These are phyloP conservation scores for Trochalopteron elliotii DNA, from an alignment of 2,113 vertebrate species.

Conservation along the genomic window DNA sequence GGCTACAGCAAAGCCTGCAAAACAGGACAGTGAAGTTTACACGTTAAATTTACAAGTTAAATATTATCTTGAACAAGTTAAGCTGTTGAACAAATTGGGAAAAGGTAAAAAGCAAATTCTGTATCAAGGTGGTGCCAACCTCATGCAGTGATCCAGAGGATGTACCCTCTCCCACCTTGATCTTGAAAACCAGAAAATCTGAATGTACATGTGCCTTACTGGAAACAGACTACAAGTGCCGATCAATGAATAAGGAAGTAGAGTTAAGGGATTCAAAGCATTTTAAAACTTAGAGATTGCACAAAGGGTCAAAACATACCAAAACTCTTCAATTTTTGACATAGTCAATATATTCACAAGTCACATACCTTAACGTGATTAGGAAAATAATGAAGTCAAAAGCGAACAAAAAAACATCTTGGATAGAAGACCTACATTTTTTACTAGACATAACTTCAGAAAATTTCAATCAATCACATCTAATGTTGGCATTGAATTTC, in stretches of 20 bases:
- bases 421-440: not conserved
- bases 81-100: not conserved
- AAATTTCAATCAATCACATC: not conserved
- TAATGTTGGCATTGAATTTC: not conserved
- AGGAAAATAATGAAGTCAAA: not conserved
- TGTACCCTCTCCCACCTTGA: not conserved
- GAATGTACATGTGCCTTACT: not conserved
- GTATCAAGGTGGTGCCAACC: not conserved
- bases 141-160: not conserved
- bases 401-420: not conserved
- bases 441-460: not conserved
- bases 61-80: not conserved
- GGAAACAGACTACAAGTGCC: not conserved
- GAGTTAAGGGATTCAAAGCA: not conserved
- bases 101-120: not conserved
- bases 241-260: not conserved
- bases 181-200: not conserved
- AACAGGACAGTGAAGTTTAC: not conserved
- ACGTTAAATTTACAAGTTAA: not conserved
- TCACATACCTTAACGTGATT: not conserved
- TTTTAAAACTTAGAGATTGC: not conserved
- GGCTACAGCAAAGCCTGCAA: constrained; percentile 93
- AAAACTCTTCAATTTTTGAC: not conserved
- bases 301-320: not conserved
- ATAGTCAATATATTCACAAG: not conserved